Conservation (phyloP, 1,140 invertebrate species). For the Acyrthosiphon pisum region DNA sequence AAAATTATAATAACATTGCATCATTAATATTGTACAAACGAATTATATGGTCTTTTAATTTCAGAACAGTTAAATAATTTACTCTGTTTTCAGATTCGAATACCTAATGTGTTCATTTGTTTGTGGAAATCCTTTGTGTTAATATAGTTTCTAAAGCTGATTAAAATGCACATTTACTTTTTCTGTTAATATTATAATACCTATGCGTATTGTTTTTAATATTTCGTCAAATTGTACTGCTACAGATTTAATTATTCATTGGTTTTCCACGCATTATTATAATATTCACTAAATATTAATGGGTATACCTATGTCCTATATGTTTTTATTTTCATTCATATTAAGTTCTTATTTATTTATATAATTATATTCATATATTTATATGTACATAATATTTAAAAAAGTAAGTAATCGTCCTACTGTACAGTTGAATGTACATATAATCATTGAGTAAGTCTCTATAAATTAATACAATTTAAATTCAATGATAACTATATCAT, state of each 20-base stretch:
- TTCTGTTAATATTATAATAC: neutral
- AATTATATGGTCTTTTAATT: neutral
- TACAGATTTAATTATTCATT: neutral
- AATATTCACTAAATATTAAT: too few species aligned
- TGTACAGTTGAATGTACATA: too few species aligned
- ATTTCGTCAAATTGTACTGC: neutral
- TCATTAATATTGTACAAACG: neutral
- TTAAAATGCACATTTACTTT: neutral
- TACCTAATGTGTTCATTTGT: neutral
- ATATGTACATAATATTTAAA: too few species aligned
- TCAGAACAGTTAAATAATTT: neutral
- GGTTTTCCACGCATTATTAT: neutral
- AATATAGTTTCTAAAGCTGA: neutral
- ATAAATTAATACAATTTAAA: too few species aligned
- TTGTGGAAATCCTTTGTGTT: neutral
- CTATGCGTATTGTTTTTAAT: neutral
- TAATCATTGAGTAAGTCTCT: too few species aligned
- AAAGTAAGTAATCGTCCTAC: too few species aligned
- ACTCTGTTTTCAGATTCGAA: neutral
- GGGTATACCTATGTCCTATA: too few species aligned
- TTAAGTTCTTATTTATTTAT: too few species aligned
- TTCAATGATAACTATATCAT: too few species aligned
- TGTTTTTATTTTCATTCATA: too few species aligned
- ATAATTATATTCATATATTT: too few species aligned
- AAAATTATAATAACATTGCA: neutral